Evolutionary conservation across 2,113 vertebrate species (phyloP), one percentile per base, ranked within the genome.

Genomic region (Corynorhinus townsendii): DNA sequence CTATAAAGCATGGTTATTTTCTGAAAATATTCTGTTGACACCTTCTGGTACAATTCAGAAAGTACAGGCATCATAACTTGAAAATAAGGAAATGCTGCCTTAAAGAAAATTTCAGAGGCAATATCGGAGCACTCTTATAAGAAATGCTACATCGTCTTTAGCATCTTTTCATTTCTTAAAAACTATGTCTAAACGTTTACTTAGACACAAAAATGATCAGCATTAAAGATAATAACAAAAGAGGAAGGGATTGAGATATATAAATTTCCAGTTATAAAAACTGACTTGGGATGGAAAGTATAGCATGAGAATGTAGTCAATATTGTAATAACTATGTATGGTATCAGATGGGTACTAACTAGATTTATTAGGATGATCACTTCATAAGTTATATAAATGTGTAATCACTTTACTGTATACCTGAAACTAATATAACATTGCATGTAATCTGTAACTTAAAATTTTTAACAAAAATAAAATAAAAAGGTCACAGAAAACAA

Each of bases 21-120:
- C n/a, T 54, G 52, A 76, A 95, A 96, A 93, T 86, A 95, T 82
- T 92, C 59, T 62, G 20, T 91, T 71, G 86, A 86, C 20, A 82
- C 16, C 16, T 93, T 94, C 77, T 54, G 40, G 47, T 68, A 76
- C 9, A 94, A 59, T 62, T 54, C 90, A 91, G 68, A 94, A 95
- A 52, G 5, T 73, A 84, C 30, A 89, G n/a, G 14, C 54, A 88
- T 85, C 12, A 81, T 64, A 86, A 77, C 35, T 59, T 85, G 19
- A 54, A 86, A 56, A 84, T 49, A 68, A 47, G 20, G 14, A 76
- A 38, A 26, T 40, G 16, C 24, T 76, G 10, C 66, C 72, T 92
- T 26, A 68, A 62, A 86, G 20, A 84, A 84, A 40, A 69, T 59
- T 10, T 38, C 45, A 82, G 68, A 77, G 8, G 22, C 26, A 80